Conservation (phyloP, 2,113 vertebrate species). For the Cricetomys ansorgei region DNA sequence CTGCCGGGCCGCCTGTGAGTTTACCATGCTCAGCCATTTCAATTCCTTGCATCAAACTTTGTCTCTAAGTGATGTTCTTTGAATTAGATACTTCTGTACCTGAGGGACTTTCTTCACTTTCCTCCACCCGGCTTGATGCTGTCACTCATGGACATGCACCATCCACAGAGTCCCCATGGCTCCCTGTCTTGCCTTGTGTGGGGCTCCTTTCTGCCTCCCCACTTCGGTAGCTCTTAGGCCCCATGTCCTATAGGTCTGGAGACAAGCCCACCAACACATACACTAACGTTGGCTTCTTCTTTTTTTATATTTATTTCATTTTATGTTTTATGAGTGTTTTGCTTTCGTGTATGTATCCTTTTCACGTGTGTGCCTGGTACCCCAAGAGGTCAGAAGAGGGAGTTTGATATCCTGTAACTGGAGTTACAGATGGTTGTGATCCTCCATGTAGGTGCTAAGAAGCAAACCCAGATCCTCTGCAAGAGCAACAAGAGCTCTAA, state of each 20-base stretch:
- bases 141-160: neutral
- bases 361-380: neutral
- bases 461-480: neutral
- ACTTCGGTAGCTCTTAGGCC: neutral
- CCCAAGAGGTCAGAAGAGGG: neutral
- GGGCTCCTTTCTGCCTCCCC: no score
- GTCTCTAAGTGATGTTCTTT: neutral
- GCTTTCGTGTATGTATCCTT: neutral
- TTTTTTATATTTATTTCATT: neutral
- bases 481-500: neutral
- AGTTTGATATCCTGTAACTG: neutral
- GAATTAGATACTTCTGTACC: neutral
- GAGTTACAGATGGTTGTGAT: neutral
- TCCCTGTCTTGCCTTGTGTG: neutral
- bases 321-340: neutral
- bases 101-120: neutral
- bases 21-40: neutral
- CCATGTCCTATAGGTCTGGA: neutral
- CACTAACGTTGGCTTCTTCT: neutral
- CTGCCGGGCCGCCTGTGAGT: neutral
- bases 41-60: no score
- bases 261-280: accelerated
- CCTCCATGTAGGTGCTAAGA: neutral
- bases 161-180: neutral
- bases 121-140: neutral